A percentile compares a stretch with the other conserved stretches of the same genome.
Conservation (phyloP, 1,140 invertebrate species). For the Drosophila santomea region DNA sequence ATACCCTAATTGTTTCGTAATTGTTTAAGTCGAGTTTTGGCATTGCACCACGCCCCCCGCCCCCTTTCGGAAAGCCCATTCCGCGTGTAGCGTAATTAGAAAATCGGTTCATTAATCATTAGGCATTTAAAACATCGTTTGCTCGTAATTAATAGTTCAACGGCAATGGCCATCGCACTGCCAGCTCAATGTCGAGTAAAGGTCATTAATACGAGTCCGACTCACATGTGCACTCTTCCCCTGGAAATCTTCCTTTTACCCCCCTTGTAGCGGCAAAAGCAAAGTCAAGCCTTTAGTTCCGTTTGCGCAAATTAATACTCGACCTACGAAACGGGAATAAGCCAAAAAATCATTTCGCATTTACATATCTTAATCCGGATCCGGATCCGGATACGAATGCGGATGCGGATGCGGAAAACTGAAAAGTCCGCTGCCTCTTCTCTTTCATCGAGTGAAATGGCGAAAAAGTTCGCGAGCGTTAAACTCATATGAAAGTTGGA, state of each 20-base stretch:
- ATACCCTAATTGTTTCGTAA: slow-evolving; percentile 29
- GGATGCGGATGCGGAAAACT: neutral
- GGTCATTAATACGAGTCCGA: slow-evolving; percentile 68
- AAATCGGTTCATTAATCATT: slow-evolving; percentile 68
- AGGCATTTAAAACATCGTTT: slow-evolving; percentile 71
- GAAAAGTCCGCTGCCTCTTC: neutral
- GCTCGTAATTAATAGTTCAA: slow-evolving; percentile 67
- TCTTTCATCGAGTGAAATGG: slow-evolving; percentile 11
- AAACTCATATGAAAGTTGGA: slow-evolving; percentile 64
- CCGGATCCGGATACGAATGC: too few relatives aligned
- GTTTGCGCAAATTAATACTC: slow-evolving; percentile 61
- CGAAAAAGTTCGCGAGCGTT: slow-evolving; percentile 44
- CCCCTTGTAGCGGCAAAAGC: too few relatives aligned
- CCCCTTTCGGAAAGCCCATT: neutral
- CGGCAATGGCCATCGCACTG: slow-evolving; percentile 48
- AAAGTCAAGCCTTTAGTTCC: slow-evolving; percentile 58
- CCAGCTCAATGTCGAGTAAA: slow-evolving; percentile 66
- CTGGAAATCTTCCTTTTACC: neutral
- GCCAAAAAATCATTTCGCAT: slow-evolving; percentile 30
- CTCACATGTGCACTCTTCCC: slow-evolving; percentile 15
- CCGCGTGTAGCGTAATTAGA: slow-evolving; percentile 57
- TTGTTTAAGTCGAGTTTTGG: slow-evolving; percentile 6
- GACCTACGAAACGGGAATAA: slow-evolving; percentile 1
- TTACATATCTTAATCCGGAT: slow-evolving; percentile 43
- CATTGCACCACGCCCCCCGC: neutral